phyloP scores from a whole-genome alignment of 2,797 vertebrate genomes.

The Megaceryle alcyon region DNA sequence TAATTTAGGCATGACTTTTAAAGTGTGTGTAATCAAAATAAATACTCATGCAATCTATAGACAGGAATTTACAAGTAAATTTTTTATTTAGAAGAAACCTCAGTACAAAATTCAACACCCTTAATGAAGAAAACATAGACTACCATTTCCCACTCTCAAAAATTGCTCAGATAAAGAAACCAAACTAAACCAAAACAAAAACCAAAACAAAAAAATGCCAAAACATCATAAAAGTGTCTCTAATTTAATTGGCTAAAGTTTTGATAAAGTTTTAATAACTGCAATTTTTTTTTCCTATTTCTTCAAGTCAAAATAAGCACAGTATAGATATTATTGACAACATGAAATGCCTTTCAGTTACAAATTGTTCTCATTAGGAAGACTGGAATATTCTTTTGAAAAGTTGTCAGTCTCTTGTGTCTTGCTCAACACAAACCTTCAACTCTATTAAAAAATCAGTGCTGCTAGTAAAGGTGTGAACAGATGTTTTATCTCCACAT shows the following conservation, averaged over 20 bases:
- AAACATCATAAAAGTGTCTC: background rate
- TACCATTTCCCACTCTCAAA: background rate
- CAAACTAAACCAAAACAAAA: background rate
- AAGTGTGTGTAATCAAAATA: constrained; percentile 15
- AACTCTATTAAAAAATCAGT: constrained; percentile 67
- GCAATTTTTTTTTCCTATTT: background rate
- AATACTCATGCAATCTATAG: constrained; percentile 22
- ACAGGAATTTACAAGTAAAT: background rate
- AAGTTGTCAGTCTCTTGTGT: constrained; percentile 57
- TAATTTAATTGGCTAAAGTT: background rate
- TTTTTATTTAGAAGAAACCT: background rate
- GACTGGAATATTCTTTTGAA: constrained; percentile 36
- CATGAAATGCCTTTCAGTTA: constrained; percentile 6
- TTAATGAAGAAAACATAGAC: background rate
- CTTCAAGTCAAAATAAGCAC: background rate
- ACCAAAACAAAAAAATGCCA: no score
- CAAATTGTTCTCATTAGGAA: constrained; percentile 41
- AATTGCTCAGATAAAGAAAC: background rate
- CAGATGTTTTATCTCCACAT: constrained; percentile 81
- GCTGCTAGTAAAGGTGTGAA: constrained; percentile 73
- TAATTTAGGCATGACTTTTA: background rate
- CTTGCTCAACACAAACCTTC: constrained; percentile 64
- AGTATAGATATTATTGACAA: background rate
- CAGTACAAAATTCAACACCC: background rate
- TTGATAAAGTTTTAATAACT: background rate